Conservation (phyloP, 2,113 vertebrate species). For the Baryphthengus martii region DNA sequence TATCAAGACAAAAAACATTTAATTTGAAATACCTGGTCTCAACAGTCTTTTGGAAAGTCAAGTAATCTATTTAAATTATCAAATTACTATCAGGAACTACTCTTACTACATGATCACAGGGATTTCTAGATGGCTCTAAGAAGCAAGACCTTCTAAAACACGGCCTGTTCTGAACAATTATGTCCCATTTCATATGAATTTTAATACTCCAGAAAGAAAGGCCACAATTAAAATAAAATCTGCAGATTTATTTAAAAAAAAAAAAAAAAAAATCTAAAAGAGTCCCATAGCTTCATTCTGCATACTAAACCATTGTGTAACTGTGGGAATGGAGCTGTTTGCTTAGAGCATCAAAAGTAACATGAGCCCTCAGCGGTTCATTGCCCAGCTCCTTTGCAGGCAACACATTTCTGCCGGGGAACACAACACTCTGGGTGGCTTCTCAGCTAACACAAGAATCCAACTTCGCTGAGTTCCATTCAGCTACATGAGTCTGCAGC, state of each 20-base stretch:
- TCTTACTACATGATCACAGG: rapidly evolving
- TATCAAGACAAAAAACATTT: background rate
- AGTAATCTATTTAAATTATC: background rate
- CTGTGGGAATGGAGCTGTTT: background rate
- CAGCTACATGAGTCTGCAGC: background rate
- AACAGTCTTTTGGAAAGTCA: background rate
- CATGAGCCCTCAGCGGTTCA: background rate
- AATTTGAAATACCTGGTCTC: background rate
- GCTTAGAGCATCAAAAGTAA: background rate
- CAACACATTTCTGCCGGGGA: background rate
- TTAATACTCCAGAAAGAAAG: background rate
- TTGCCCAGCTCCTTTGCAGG: background rate
- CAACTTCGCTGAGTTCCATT: background rate
- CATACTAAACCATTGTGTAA: background rate
- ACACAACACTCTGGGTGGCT: background rate
- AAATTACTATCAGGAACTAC: background rate
- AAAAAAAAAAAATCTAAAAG: background rate
- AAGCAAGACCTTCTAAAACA: background rate
- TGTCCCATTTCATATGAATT: background rate
- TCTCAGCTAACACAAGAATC: background rate
- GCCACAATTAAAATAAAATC: background rate
- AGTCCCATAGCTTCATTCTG: background rate
- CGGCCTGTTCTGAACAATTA: background rate
- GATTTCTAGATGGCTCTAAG: background rate
- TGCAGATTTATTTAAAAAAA: background rate